Base-by-base conservation (phyloP, 2,797 vertebrate genomes). In the Acomys russatus region DNA sequence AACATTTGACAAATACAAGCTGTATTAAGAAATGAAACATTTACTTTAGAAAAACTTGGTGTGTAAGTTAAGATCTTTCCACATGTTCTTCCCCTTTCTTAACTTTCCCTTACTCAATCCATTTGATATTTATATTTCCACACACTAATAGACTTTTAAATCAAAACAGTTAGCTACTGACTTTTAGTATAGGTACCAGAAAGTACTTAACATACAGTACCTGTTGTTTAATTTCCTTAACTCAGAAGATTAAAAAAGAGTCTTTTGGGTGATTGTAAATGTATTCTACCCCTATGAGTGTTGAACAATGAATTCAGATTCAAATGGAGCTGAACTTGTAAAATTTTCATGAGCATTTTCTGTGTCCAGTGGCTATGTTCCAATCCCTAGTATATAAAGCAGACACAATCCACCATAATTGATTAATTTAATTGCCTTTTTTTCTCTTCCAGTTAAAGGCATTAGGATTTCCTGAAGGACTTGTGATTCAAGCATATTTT, bases 401-500 rank as follows among this genome's bases (percentile, higher is more conserved):
- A 61, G 91, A 78, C 18, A 82, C 79, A 51, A 79, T 92, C 15
- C 51, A 30, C 25, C 22, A 22, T 83, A 90, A 38, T 28, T 68
- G 35, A 7, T 64, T n/a, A 22, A 63, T 63, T 88, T 97, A 63
- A 83, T 92, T 94, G 0, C 23, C 98, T 92, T 98, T 56, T 97
- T 97, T 92, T 96, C 96, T 96, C 96, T 96, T 98, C 93, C 98
- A 99, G 99, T 99, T 99, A 99, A 99, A 99, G 99, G 99, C 99
- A 96, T 98, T 99, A 97, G 99, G 99, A 98, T 99, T 99, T 98
- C 99, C 99, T 96, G 99, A 99, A 99, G 99, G 99, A 99, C 99
- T 99, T 98, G 99, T 99, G 98, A 99, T 99, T 98, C 99, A 99
- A 98, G 99, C 99, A 0, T 99, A 99, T 99, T 99, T 99, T 95